Percentiles rank a stretch among this genome's conserved stretches.
Conservation (phyloP, 2,113 vertebrate species). For the Etheostoma spectabile region DNA sequence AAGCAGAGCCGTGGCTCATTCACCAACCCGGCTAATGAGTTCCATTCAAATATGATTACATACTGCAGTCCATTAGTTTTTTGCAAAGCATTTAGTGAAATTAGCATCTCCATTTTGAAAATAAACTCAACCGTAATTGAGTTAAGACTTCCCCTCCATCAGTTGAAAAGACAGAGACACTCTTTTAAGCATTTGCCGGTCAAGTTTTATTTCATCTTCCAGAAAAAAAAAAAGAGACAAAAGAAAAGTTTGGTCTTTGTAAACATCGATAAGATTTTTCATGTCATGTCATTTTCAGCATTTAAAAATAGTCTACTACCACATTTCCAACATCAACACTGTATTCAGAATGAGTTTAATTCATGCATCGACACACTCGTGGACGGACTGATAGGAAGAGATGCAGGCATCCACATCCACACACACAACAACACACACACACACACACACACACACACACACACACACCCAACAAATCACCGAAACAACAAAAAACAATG, state of each 20-base stretch:
- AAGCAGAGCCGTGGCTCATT: neutral
- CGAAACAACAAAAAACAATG: slow-evolving; percentile 47
- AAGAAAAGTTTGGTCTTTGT: slow-evolving; percentile 75
- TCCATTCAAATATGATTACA: slow-evolving; percentile 5
- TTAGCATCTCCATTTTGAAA: slow-evolving; percentile 9
- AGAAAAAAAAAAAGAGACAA: slow-evolving; percentile 58
- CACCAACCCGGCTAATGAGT: neutral
- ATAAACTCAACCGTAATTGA: neutral
- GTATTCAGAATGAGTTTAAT: slow-evolving; percentile 70
- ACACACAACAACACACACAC: slow-evolving; percentile 4
- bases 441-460: slow-evolving; percentile 1
- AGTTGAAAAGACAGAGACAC: slow-evolving; percentile 16
- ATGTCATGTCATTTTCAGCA: slow-evolving; percentile 63
- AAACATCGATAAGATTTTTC: slow-evolving; percentile 77
- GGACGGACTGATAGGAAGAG: slow-evolving; percentile 56
- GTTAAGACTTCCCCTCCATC: neutral
- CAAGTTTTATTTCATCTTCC: slow-evolving; percentile 77
- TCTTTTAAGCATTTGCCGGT: slow-evolving; percentile 49
- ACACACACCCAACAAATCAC: slow-evolving; percentile 10
- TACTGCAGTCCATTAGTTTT: slow-evolving; percentile 15
- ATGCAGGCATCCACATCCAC: neutral
- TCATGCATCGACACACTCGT: slow-evolving; percentile 77
- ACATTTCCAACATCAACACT: slow-evolving; percentile 77
- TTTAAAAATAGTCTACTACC: slow-evolving; percentile 80
- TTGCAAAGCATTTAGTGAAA: slow-evolving; percentile 6